phyloP scores from a whole-genome alignment of 2,113 vertebrate genomes.

The Paramisgurnus dabryanus region DNA sequence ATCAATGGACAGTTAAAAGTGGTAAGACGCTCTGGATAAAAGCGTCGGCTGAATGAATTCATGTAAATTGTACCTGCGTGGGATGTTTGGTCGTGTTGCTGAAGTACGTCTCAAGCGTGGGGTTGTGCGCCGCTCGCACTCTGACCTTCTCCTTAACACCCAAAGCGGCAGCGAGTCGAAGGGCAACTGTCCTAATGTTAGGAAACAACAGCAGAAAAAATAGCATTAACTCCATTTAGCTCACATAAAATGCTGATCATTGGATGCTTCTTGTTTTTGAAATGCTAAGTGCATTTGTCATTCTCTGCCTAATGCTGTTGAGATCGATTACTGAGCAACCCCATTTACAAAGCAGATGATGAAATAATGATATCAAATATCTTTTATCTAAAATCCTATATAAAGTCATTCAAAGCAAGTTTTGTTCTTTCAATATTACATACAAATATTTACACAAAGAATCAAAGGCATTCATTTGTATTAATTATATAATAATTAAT shows the following conservation, averaged over 20 bases:
- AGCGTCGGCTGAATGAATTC: background rate
- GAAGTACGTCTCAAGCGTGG: constrained; percentile 82
- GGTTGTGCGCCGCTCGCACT: constrained; percentile 77
- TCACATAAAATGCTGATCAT: background rate
- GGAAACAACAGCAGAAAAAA: background rate
- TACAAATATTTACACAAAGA: background rate
- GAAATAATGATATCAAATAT: background rate
- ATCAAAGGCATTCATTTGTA: too few relatives aligned
- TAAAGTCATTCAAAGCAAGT: background rate
- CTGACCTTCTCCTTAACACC: constrained; percentile 84
- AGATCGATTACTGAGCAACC: background rate
- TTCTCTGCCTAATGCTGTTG: background rate
- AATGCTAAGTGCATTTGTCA: background rate
- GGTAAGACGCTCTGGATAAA: too few relatives aligned
- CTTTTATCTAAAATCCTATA: background rate
- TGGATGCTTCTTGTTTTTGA: background rate
- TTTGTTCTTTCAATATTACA: background rate
- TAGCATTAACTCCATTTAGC: background rate
- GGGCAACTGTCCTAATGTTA: constrained; percentile 74
- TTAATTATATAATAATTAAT: too few relatives aligned
- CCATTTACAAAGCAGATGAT: background rate
- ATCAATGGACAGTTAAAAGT: too few relatives aligned
- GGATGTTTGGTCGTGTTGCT: constrained; percentile 80
- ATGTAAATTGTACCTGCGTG: constrained; percentile 78
- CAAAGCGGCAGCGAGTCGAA: constrained; percentile 79